Conservation (phyloP, 1,140 invertebrate species). For the Linepithema humile region DNA sequence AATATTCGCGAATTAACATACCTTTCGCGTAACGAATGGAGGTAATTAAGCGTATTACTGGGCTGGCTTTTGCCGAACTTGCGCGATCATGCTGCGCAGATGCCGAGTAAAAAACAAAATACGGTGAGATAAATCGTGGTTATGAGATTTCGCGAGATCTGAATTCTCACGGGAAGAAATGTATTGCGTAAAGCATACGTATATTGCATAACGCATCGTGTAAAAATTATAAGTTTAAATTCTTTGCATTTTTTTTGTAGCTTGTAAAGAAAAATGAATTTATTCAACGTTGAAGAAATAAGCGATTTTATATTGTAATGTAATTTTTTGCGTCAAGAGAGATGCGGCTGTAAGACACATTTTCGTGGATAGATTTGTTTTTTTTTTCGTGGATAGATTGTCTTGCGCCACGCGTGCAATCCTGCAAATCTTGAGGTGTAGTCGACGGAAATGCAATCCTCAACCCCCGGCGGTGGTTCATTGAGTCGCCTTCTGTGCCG, state of each 20-base stretch:
- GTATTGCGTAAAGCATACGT: neutral
- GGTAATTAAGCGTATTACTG: conserved; percentile 19
- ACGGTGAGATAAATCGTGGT: neutral
- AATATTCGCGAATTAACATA: conserved; percentile 51
- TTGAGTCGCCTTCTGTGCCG: conserved; percentile 42
- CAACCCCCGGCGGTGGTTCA: conserved; percentile 57
- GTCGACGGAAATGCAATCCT: conserved; percentile 24
- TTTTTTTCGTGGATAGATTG: too few relatives aligned
- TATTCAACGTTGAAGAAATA: too few relatives aligned
- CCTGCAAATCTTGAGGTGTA: conserved; percentile 16
- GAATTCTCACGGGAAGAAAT: neutral
- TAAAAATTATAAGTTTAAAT: neutral
- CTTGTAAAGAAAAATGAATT: too few relatives aligned
- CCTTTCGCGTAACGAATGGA: conserved; percentile 29
- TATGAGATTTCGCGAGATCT: neutral
- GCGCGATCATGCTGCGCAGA: neutral
- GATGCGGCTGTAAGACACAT: too few relatives aligned
- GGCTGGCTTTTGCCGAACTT: neutral
- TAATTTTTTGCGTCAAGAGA: too few relatives aligned
- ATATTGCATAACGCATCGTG: neutral
- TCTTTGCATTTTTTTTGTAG: too few relatives aligned
- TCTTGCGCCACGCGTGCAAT: neutral
- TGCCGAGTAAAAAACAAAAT: neutral
- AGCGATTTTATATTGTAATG: too few relatives aligned
- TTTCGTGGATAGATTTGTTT: too few relatives aligned